phyloP scores from a whole-genome alignment of 2,797 vertebrate species.

The Perodicticus potto region DNA sequence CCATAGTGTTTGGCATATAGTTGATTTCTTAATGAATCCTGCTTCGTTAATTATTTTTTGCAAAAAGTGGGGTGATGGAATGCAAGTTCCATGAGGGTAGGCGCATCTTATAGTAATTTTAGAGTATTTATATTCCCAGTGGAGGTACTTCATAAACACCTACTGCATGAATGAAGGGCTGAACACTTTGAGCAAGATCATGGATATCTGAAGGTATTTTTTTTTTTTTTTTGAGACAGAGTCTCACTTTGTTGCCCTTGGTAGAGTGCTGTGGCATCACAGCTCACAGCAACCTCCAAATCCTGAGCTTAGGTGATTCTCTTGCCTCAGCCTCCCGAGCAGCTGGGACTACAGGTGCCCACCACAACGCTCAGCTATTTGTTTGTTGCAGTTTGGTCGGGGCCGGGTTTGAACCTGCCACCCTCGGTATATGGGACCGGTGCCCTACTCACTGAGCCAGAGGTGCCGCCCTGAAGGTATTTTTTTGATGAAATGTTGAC shows the following conservation, averaged over 20 bases:
- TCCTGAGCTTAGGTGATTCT: no score
- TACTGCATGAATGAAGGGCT: neutral
- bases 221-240: neutral
- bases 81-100: neutral
- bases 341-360: no score
- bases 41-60: neutral
- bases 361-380: no score
- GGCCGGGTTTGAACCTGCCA: no score
- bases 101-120: neutral
- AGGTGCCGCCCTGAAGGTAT: neutral
- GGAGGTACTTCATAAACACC: neutral
- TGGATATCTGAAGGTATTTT: neutral
- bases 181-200: neutral
- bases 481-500: neutral
- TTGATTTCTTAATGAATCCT: constrained; percentile 15
- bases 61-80: neutral
- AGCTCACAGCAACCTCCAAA: no score
- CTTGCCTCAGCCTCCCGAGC: no score
- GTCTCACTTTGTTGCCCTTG: no score
- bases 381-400: no score
- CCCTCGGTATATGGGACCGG: no score
- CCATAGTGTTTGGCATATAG: neutral
- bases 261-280: no score
- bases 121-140: neutral
- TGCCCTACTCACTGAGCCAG: no score